These are phyloP conservation scores for Camponotus vicinus DNA, from an alignment of 1,140 invertebrate genomes.

Conservation along the genomic window DNA sequence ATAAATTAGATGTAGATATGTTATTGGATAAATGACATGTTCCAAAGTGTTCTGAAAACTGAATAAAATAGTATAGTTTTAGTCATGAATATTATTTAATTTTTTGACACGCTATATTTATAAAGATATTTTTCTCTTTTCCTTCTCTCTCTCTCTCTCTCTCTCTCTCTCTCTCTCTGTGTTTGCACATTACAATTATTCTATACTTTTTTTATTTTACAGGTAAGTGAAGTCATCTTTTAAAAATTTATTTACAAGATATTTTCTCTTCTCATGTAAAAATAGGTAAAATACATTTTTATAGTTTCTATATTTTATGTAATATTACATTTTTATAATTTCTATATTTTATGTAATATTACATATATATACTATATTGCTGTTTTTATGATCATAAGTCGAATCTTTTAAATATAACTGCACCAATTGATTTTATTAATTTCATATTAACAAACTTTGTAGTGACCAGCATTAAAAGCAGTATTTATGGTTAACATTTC, in stretches of 20 bases:
- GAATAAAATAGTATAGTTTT: not conserved
- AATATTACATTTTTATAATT: not conserved
- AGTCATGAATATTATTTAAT: not conserved
- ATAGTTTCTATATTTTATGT: not conserved
- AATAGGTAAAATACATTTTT: conserved; percentile 1
- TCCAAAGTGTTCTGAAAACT: not conserved
- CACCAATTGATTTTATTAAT: conserved; percentile 2
- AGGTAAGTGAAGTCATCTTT: conserved; percentile 8
- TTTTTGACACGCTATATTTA: not conserved
- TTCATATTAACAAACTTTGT: conserved; percentile 10
- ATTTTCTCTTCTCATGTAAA: not conserved
- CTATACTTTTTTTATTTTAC: conserved; percentile 30
- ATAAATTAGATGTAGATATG: conserved; percentile 53
- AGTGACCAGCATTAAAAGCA: not conserved
- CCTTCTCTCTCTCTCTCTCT: too few relatives aligned
- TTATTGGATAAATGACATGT: conserved; percentile 19
- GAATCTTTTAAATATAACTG: conserved; percentile 14
- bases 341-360: not conserved
- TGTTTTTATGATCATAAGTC: not conserved
- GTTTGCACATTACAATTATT: not conserved
- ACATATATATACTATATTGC: not conserved
- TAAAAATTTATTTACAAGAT: not conserved
- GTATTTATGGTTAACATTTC: conserved; percentile 7
- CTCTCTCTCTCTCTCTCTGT: too few relatives aligned
- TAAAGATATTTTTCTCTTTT: not conserved